These are phyloP conservation scores for Diorhabda sublineata DNA, from an alignment of 1,140 invertebrate species.

Conservation along the genomic window DNA sequence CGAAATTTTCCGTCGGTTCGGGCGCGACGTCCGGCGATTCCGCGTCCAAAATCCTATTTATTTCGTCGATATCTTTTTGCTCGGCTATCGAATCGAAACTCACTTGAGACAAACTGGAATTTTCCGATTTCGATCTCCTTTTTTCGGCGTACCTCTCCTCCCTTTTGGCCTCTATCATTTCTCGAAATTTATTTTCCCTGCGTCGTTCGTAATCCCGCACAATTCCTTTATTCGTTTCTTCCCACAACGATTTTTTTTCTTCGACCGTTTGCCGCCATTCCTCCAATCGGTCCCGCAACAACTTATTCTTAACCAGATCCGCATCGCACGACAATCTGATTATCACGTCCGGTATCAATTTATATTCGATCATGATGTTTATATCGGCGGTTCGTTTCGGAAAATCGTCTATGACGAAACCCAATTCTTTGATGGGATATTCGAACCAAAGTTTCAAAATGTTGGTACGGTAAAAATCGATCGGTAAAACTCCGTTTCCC, in stretches of 20 bases:
- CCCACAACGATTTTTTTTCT: slow-evolving; percentile 39
- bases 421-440: slow-evolving; percentile 46
- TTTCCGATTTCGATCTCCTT: slow-evolving; percentile 22
- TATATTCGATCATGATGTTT: slow-evolving; percentile 48
- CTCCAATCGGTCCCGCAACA: slow-evolving; percentile 33
- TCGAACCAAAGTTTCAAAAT: slow-evolving; percentile 51
- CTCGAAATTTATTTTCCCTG: slow-evolving; percentile 32
- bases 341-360: slow-evolving; percentile 54
- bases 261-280: slow-evolving; percentile 43
- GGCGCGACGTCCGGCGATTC: slow-evolving; percentile 46
- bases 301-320: slow-evolving; percentile 40
- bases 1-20: slow-evolving; percentile 49
- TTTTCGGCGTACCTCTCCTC: slow-evolving; percentile 33
- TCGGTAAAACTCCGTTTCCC: slow-evolving; percentile 43
- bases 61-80: slow-evolving; percentile 37
- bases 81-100: slow-evolving; percentile 40
- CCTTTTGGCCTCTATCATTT: slow-evolving; percentile 31
- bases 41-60: slow-evolving; percentile 32
- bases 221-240: slow-evolving; percentile 37
- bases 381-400: slow-evolving; percentile 51
- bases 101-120: slow-evolving; percentile 26
- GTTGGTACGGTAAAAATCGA: slow-evolving; percentile 44
- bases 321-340: slow-evolving; percentile 48
- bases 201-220: slow-evolving; percentile 33
- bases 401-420: slow-evolving; percentile 56